Conservation (phyloP, 2,797 vertebrate species). For the Nannoperca obscura region DNA sequence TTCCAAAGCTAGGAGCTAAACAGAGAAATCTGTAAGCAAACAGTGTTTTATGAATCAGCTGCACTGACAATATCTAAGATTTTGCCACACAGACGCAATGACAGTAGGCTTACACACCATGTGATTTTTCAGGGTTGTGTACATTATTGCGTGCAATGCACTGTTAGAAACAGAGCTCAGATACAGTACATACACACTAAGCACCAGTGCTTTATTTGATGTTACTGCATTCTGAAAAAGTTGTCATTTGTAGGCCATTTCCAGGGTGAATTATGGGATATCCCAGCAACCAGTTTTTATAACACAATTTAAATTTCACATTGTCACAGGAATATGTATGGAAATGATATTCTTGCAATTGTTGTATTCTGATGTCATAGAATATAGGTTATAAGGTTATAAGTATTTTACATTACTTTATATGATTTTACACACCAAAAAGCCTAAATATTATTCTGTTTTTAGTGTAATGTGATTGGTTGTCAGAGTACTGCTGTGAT, state of each 20-base stretch:
- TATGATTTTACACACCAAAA: neutral
- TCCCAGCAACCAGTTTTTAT: neutral
- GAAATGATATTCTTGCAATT: neutral
- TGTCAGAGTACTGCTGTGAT: slow-evolving; percentile 4
- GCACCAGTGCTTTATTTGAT: slow-evolving; percentile 18
- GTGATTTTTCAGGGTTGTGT: slow-evolving; percentile 14
- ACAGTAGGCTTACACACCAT: neutral
- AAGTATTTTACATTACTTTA: neutral
- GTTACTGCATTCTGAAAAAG: neutral
- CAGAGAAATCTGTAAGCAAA: slow-evolving; percentile 15
- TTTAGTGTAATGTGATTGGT: neutral
- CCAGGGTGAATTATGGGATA: neutral
- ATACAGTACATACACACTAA: slow-evolving; percentile 13
- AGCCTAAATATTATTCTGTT: neutral
- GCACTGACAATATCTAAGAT: slow-evolving; percentile 19
- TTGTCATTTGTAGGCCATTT: neutral
- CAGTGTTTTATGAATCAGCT: slow-evolving; percentile 26
- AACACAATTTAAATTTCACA: neutral
- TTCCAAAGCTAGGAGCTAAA: slow-evolving; percentile 33
- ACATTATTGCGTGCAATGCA: slow-evolving; percentile 30
- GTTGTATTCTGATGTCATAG: neutral
- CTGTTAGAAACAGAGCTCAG: slow-evolving; percentile 14
- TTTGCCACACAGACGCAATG: slow-evolving; percentile 9
- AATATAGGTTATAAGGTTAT: neutral
- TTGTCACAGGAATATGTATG: neutral